Evolutionary conservation across 2,888 invertebrate genomes (phyloP).

Genomic region (Lochmaea capreae): DNA sequence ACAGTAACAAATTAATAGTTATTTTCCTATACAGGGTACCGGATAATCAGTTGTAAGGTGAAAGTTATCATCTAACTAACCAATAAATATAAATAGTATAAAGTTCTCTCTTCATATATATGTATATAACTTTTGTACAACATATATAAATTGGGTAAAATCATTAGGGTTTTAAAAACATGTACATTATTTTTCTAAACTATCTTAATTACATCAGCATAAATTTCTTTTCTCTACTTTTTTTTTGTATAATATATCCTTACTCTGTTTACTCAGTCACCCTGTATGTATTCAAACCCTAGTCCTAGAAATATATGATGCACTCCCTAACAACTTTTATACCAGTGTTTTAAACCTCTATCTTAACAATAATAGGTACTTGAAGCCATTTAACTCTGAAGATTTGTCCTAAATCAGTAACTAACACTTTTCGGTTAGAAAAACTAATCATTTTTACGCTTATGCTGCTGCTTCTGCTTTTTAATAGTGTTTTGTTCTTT

Average conservation of each 20-base stretch:
- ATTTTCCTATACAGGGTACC: constrained; percentile 32
- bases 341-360: constrained; percentile 40
- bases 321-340: constrained; percentile 45
- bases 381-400: constrained; percentile 41
- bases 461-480: constrained; percentile 34
- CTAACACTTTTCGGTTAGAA: constrained; percentile 38
- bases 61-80: constrained; percentile 4
- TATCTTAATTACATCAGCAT: no score
- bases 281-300: constrained; percentile 38
- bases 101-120: no score
- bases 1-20: constrained; percentile 29
- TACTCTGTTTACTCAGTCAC: constrained; percentile 28
- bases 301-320: constrained; percentile 44
- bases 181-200: no score
- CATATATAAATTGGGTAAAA: no score
- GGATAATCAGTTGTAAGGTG: constrained; percentile 24
- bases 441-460: constrained; percentile 32
- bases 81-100: not conserved
- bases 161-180: no score
- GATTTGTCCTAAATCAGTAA: constrained; percentile 39
- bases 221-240: not conserved
- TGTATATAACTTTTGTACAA: not conserved
- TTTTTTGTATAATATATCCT: not conserved
- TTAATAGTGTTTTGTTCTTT: constrained; percentile 24
- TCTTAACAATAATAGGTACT: constrained; percentile 39